Conservation (phyloP, 2,797 vertebrate species). For the Borostomias antarcticus region DNA sequence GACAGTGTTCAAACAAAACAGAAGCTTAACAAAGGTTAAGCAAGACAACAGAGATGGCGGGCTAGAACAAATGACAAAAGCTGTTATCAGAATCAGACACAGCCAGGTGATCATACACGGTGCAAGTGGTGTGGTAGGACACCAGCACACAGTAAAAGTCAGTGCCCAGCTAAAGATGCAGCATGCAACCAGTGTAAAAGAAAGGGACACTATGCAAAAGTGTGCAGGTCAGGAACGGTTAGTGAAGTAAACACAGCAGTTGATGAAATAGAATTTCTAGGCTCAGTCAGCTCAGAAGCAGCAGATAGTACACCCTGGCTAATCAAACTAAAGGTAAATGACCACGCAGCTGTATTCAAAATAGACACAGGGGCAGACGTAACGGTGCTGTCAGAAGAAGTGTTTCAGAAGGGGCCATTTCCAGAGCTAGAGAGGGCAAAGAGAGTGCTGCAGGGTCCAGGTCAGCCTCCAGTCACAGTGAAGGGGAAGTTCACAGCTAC, state of each 20-base stretch:
- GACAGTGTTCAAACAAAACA: slow-evolving; percentile 1
- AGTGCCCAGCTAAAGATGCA: too few relatives aligned
- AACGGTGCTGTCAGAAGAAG: slow-evolving; percentile 70
- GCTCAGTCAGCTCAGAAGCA: too few relatives aligned
- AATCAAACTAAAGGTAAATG: too few relatives aligned
- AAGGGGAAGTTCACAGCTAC: slow-evolving; percentile 1
- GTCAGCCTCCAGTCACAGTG: background rate
- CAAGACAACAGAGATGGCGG: background rate
- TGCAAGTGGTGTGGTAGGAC: too few relatives aligned
- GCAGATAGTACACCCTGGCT: too few relatives aligned
- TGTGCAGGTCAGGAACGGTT: too few relatives aligned
- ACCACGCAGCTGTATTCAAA: slow-evolving; percentile 74
- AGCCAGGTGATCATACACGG: too few relatives aligned
- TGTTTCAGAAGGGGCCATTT: slow-evolving; percentile 2
- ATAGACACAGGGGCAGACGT: slow-evolving; percentile 67
- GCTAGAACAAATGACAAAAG: slow-evolving; percentile 6
- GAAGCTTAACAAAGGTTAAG: background rate
- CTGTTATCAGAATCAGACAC: too few relatives aligned
- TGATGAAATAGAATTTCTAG: background rate
- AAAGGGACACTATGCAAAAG: too few relatives aligned
- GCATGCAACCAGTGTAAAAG: too few relatives aligned
- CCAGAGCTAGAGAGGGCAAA: background rate
- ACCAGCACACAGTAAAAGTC: too few relatives aligned
- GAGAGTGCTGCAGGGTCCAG: background rate
- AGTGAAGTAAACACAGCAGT: background rate